phyloP scores from a whole-genome alignment of 2,113 vertebrate genomes.

The Uria lomvia region DNA sequence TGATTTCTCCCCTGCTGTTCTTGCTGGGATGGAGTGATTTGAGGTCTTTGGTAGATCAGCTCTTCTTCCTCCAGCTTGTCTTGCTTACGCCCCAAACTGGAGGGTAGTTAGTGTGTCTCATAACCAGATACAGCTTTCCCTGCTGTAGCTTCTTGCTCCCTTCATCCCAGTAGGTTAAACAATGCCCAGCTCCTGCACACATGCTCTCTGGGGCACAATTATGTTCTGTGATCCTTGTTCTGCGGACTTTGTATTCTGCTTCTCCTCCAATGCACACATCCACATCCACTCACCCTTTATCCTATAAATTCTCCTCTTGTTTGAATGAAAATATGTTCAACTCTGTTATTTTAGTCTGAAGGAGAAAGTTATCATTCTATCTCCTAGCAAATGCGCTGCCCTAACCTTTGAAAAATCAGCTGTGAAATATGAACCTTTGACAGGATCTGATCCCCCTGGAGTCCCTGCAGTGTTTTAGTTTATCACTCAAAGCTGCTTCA shows the following conservation, averaged over 20 bases:
- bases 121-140: neutral
- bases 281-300: neutral
- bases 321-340: neutral
- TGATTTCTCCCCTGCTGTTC: constrained; percentile 56
- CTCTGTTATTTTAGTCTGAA: constrained; percentile 25
- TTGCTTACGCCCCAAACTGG: neutral
- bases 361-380: constrained; percentile 3
- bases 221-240: neutral
- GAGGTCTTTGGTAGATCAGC: constrained; percentile 27
- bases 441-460: constrained; percentile 1
- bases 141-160: neutral
- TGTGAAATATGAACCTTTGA: constrained; percentile 12
- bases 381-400: neutral
- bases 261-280: neutral
- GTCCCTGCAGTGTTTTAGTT: neutral
- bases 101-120: neutral
- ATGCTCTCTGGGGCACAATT: neutral
- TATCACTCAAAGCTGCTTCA: neutral
- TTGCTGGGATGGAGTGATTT: constrained; percentile 29
- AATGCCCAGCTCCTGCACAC: neutral
- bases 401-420: constrained; percentile 43
- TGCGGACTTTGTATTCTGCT: neutral
- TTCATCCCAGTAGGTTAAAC: neutral
- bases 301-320: neutral
- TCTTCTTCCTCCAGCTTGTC: constrained; percentile 1